Percentiles rank a stretch among this genome's conserved stretches.
Conservation (phyloP, 37 sponge, comb jelly and placozoan species). For the Beroe forskalii region DNA sequence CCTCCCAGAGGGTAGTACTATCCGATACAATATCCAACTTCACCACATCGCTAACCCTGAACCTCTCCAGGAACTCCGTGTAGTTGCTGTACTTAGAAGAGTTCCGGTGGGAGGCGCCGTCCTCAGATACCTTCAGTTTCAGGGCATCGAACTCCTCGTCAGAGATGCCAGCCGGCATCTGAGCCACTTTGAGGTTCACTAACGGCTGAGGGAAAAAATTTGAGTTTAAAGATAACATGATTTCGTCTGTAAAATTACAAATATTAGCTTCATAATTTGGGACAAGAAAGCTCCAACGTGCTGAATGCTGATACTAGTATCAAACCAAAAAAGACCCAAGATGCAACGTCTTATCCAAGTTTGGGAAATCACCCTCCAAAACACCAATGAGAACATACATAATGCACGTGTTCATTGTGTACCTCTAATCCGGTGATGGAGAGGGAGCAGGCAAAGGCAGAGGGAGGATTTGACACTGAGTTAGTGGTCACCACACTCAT, state of each 20-base stretch:
- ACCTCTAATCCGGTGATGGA: conserved; percentile 35
- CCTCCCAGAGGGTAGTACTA: conserved; percentile 59
- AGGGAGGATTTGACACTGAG: conserved; percentile 45
- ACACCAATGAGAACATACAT: too few relatives aligned
- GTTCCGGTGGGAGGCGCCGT: not conserved
- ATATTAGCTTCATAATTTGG: too few relatives aligned
- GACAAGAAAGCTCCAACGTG: too few relatives aligned
- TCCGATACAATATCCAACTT: conserved; percentile 19
- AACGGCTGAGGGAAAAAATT: conserved; percentile 17
- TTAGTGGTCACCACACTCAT: conserved; percentile 63
- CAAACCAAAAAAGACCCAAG: too few relatives aligned
- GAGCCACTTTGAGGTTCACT: conserved; percentile 25
- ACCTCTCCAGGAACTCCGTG: conserved; percentile 29
- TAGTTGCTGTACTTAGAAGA: conserved; percentile 3
- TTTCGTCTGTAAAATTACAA: too few relatives aligned
- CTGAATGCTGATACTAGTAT: too few relatives aligned
- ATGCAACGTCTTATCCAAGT: too few relatives aligned
- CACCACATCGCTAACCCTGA: not conserved
- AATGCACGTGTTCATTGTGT: too few relatives aligned
- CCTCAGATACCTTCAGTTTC: not conserved
- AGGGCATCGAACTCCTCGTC: not conserved
- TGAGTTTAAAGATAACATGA: too few relatives aligned
- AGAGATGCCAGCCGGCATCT: not conserved
- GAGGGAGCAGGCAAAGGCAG: conserved; percentile 34
- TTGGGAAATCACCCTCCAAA: too few relatives aligned